These are phyloP conservation scores for Leucoma salicis DNA, from an alignment of 2,888 invertebrate species.

Conservation along the genomic window DNA sequence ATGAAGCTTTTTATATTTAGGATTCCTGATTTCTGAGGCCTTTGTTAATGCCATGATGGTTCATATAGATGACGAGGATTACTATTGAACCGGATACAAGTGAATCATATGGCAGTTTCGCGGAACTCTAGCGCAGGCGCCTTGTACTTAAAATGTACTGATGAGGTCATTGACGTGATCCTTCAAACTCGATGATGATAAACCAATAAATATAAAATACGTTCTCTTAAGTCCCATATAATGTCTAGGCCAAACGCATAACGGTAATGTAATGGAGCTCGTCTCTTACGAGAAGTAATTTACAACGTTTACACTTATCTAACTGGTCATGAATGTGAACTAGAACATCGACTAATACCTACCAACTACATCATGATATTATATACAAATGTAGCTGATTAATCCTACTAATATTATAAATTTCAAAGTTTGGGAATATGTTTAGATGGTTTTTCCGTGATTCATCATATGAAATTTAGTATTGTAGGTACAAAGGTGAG, in stretches of 20 bases:
- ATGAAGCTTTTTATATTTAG: no score
- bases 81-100: constrained; percentile 46
- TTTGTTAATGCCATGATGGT: no score
- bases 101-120: constrained; percentile 62
- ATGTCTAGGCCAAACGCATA: constrained; percentile 10
- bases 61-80: constrained; percentile 55
- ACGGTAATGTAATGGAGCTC: constrained; percentile 9
- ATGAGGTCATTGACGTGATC: constrained; percentile 66
- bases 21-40: no score
- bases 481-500: no score
- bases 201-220: constrained; percentile 28
- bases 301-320: constrained; percentile 3
- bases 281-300: no score
- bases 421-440: no score
- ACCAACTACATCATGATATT: no score
- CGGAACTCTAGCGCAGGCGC: constrained; percentile 42
- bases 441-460: no score
- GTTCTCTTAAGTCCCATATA: constrained; percentile 22
- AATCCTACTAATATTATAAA: no score
- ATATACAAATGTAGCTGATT: no score
- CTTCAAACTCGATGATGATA: constrained; percentile 38
- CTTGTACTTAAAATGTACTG: constrained; percentile 30
- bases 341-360: no score
- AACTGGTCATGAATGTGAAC: neutral
- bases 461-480: no score